phyloP scores from a whole-genome alignment of 2,888 invertebrate species.

The Eurytoma adleriae region DNA sequence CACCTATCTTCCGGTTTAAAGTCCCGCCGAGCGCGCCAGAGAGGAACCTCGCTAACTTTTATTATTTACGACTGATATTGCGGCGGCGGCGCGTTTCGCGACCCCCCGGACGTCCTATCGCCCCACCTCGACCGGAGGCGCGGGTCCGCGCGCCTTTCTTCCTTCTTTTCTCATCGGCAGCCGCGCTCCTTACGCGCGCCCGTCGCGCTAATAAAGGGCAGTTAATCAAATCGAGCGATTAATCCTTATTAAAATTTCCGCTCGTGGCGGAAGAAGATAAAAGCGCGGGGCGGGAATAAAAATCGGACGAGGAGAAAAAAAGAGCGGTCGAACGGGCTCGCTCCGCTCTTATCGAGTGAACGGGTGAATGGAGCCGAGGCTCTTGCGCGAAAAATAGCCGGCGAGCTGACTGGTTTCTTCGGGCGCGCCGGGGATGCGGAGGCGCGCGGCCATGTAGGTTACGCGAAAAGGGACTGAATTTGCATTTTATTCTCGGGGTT shows the following conservation, averaged over 20 bases:
- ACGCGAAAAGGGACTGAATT: conserved; percentile 74
- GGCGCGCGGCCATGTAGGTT: conserved; percentile 59
- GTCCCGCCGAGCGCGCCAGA: conserved; percentile 71
- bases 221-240: conserved; percentile 29
- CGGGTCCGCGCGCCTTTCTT: conserved; percentile 40
- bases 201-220: conserved; percentile 14
- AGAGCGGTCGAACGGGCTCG: conserved; percentile 57
- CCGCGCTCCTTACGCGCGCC: not conserved
- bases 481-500: conserved; percentile 75
- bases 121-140: conserved; percentile 37
- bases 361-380: conserved; percentile 65
- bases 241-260: conserved; percentile 40
- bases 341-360: conserved; percentile 71
- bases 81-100: conserved; percentile 59
- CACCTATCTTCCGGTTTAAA: conserved; percentile 77
- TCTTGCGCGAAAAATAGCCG: conserved; percentile 19
- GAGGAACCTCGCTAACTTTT: conserved; percentile 76
- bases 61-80: conserved; percentile 77
- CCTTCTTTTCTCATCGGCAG: conserved; percentile 18
- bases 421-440: conserved; percentile 16
- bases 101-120: conserved; percentile 1
- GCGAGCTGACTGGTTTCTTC: conserved; percentile 23
- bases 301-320: conserved; percentile 61
- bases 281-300: conserved; percentile 47
- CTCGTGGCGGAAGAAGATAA: conserved; percentile 47